Evolutionary conservation across 2,113 vertebrate genomes (phyloP).

Genomic region (Rhipidura dahli): DNA sequence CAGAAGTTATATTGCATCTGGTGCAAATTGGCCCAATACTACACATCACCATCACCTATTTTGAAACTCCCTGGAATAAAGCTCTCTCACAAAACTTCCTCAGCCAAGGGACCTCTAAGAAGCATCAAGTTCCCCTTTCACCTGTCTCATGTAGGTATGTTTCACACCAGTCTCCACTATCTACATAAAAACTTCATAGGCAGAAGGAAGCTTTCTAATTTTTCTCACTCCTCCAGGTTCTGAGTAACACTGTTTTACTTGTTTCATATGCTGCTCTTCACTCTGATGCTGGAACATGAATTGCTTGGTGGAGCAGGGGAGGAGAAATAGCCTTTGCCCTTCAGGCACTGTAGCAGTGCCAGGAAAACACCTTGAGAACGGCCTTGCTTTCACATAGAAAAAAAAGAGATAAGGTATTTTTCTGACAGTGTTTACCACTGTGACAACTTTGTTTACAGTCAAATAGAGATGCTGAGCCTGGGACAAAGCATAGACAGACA

Average conservation of each 20-base stretch:
- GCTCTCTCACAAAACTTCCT: neutral
- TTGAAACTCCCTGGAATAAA: neutral
- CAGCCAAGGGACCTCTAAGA: accelerated
- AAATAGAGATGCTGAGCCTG: neutral
- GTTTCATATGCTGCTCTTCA: neutral
- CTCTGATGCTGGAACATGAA: neutral
- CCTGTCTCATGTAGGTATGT: neutral
- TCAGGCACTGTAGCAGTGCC: neutral
- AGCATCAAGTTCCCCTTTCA: neutral
- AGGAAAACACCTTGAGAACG: neutral
- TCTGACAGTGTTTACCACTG: neutral
- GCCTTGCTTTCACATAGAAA: neutral
- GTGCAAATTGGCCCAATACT: neutral
- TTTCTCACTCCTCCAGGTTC: neutral
- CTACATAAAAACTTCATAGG: neutral
- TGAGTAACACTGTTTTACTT: neutral
- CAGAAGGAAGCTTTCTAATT: neutral
- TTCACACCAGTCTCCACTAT: neutral
- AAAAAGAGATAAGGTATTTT: neutral
- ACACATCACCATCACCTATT: neutral
- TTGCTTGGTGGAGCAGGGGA: neutral
- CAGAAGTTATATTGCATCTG: neutral
- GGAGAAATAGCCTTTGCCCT: neutral
- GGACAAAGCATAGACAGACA: neutral
- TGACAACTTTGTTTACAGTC: neutral